Percentiles rank a stretch among this genome's conserved stretches.
phyloP scores from a whole-genome alignment of 1,140 invertebrate species.

The Halictus rubicundus region DNA sequence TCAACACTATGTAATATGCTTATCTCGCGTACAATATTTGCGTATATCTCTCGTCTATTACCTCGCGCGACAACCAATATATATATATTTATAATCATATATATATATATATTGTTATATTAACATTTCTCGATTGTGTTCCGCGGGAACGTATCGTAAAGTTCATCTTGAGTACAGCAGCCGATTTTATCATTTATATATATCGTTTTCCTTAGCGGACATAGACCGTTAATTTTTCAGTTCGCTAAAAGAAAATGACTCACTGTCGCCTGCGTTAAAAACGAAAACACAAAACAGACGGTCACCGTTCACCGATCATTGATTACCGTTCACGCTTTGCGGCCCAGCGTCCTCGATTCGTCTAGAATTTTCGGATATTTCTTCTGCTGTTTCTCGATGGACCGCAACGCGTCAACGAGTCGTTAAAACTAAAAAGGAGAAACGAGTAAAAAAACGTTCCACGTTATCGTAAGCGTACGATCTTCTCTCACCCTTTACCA shows the following conservation, averaged over 20 bases:
- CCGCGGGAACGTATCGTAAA: constrained; percentile 70
- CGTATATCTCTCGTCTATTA: constrained; percentile 71
- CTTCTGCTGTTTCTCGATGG: too few species aligned
- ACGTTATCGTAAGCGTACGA: background rate
- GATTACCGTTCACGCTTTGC: too few species aligned
- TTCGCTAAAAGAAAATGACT: constrained; percentile 21
- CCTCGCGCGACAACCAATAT: constrained; percentile 72
- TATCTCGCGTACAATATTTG: constrained; percentile 57
- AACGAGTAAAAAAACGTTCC: constrained; percentile 13
- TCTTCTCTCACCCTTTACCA: background rate
- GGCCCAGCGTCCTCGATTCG: too few species aligned
- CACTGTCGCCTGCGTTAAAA: constrained; percentile 1
- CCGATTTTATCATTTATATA: constrained; percentile 60
- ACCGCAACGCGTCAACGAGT: background rate
- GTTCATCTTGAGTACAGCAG: constrained; percentile 76
- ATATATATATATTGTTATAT: constrained; percentile 62
- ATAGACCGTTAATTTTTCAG: constrained; percentile 75
- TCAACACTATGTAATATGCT: constrained; percentile 76
- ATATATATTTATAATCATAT: constrained; percentile 32
- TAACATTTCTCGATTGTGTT: constrained; percentile 76
- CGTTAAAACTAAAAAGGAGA: background rate
- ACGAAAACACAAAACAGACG: background rate
- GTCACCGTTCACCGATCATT: too few species aligned
- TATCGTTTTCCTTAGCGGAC: constrained; percentile 66
- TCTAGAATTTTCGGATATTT: too few species aligned